Conservation (phyloP, 2,888 invertebrate species). For the Tromatobia lineatoria region DNA sequence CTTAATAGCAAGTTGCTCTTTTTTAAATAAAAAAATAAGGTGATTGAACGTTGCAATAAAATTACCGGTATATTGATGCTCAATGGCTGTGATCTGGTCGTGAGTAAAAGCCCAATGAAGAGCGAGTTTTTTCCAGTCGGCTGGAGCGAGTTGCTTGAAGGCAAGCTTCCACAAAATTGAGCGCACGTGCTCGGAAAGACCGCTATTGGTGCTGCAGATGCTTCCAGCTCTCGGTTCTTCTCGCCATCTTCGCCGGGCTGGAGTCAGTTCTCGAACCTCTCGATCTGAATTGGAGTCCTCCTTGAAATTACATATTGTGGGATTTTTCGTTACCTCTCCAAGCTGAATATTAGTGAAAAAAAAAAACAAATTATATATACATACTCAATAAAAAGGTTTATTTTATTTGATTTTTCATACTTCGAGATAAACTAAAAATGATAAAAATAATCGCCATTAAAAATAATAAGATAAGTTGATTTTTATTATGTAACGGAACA, state of each 20-base stretch:
- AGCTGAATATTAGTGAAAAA: not conserved
- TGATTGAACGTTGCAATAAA: slow-evolving; percentile 18
- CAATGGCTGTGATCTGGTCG: slow-evolving; percentile 90
- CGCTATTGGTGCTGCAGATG: slow-evolving; percentile 74
- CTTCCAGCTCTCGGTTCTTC: slow-evolving; percentile 76
- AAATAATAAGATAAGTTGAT: no score
- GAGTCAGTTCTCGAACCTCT: slow-evolving; percentile 78
- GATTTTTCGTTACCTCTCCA: not conserved
- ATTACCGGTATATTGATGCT: slow-evolving; percentile 90
- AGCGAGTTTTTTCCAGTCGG: slow-evolving; percentile 90
- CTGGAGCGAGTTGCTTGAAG: slow-evolving; percentile 88
- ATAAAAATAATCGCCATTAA: no score
- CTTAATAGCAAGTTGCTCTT: not conserved
- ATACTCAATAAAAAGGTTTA: not conserved
- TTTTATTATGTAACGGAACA: no score
- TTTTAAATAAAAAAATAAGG: not conserved
- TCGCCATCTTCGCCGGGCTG: slow-evolving; percentile 79
- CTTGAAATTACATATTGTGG: slow-evolving; percentile 65
- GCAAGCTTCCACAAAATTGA: slow-evolving; percentile 87
- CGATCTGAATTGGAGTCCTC: slow-evolving; percentile 78
- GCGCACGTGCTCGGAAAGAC: slow-evolving; percentile 84
- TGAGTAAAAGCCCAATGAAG: slow-evolving; percentile 90
- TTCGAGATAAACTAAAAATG: not conserved
- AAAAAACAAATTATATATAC: not conserved
- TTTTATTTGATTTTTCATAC: not conserved